These are phyloP conservation scores for Sardinella longiceps DNA, from an alignment of 2,797 vertebrate species.

Conservation along the genomic window DNA sequence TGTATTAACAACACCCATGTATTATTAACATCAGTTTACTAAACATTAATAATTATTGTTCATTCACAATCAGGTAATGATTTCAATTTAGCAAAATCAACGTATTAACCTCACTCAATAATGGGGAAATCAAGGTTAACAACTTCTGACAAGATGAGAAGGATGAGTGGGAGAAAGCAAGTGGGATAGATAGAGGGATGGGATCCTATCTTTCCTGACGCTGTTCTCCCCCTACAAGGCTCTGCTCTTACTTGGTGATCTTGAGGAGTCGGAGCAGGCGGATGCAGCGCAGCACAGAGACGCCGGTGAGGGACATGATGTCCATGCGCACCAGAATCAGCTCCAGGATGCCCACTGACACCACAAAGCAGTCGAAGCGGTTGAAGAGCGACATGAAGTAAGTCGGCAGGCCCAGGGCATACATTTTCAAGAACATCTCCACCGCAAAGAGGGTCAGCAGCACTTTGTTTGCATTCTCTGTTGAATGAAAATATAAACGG, in stretches of 20 bases:
- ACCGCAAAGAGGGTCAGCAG: slow-evolving; percentile 85
- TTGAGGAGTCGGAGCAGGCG: slow-evolving; percentile 91
- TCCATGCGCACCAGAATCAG: slow-evolving; percentile 81
- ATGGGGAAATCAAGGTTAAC: too few species aligned
- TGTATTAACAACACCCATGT: too few species aligned
- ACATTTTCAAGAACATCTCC: slow-evolving; percentile 96
- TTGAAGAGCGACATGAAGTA: slow-evolving; percentile 96
- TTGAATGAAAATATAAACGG: not conserved
- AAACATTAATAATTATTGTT: too few species aligned
- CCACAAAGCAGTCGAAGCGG: slow-evolving; percentile 94
- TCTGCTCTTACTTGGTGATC: slow-evolving; percentile 81
- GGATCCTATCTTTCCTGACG: too few species aligned
- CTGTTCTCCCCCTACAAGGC: not conserved
- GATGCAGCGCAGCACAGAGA: slow-evolving; percentile 92
- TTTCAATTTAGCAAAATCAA: too few species aligned
- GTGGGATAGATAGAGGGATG: too few species aligned
- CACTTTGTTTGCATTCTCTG: slow-evolving; percentile 85
- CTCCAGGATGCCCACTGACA: slow-evolving; percentile 86
- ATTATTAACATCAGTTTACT: too few species aligned
- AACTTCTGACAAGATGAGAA: too few species aligned
- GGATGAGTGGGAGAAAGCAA: too few species aligned
- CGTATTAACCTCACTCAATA: too few species aligned
- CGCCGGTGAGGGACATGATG: slow-evolving; percentile 85
- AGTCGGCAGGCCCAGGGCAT: slow-evolving; percentile 84
- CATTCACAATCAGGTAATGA: too few species aligned